Evolutionary conservation across 2,797 vertebrate species (phyloP), one percentile per base, ranked within the genome.

Genomic region (Aeoliscus strigatus): DNA sequence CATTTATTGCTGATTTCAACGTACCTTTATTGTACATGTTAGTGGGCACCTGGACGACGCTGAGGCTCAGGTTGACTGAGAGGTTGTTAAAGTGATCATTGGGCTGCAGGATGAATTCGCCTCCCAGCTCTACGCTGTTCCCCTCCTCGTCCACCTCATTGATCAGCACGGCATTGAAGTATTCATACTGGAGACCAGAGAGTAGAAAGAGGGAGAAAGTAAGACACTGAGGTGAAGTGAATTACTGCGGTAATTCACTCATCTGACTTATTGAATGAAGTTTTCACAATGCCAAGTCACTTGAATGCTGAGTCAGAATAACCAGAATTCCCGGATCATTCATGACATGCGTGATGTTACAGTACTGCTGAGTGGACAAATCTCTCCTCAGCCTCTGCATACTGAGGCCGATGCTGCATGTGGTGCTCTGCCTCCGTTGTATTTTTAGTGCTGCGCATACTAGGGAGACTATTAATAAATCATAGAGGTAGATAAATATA

Each of bases 1-100:
- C n/a, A n/a, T n/a, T n/a, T n/a, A n/a, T n/a, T n/a, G n/a, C n/a
- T n/a, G n/a, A n/a, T n/a, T n/a, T n/a, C n/a, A n/a, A n/a, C n/a
- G 16, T 74, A 96, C 94, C 95, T 94, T 89, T 94, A 77, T 97
- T 98, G 83, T 94, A 98, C 62, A 98, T 93, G 0, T 97, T 96
- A 26, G 95, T 98, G 8, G 96, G 96, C 26, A 98, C 92, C 78
- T 98, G 94, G 49, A 97, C 91, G 33, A 89, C 89, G 30, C 96
- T 98, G 59, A 82, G 80, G 8, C 90, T 88, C 0, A 90, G 93
- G 71, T 91, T 97, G 72, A 98, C 95, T 16, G 69, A 75, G 25
- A 93, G 78, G 64, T 91, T 91, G 68, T 86, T 94, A 78, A 97
- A 98, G 70, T 98, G 96, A 1, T 94, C 91, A 0, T 98, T 95